phyloP scores from a whole-genome alignment of 2,888 invertebrate genomes.

The Omphaloscelis lunosa region DNA sequence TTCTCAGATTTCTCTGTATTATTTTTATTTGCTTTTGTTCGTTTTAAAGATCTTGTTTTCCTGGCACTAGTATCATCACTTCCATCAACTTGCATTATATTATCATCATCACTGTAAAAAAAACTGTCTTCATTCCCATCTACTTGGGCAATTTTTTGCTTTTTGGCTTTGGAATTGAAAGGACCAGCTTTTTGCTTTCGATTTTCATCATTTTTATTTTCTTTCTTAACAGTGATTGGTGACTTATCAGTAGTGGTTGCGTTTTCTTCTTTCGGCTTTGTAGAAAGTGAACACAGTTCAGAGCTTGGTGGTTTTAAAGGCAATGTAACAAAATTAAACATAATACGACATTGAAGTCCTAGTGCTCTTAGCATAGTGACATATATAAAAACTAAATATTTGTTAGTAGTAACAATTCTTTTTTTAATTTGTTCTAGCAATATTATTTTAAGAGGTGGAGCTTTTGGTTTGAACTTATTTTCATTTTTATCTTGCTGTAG shows the following conservation, averaged over 20 bases:
- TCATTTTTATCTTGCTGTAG: slow-evolving; percentile 90
- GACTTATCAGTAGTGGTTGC: slow-evolving; percentile 45
- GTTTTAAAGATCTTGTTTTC: slow-evolving; percentile 74
- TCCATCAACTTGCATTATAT: slow-evolving; percentile 72
- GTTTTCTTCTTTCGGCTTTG: slow-evolving; percentile 79
- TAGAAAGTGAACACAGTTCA: slow-evolving; percentile 92
- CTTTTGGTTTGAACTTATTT: slow-evolving; percentile 86
- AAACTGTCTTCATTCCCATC: slow-evolving; percentile 86
- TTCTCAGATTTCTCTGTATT: slow-evolving; percentile 56
- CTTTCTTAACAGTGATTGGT: slow-evolving; percentile 49
- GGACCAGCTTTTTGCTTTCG: slow-evolving; percentile 55
- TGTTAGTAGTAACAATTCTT: slow-evolving; percentile 91
- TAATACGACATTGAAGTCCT: slow-evolving; percentile 95
- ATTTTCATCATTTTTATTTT: slow-evolving; percentile 53
- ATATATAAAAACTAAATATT: slow-evolving; percentile 94
- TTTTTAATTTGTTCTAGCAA: slow-evolving; percentile 91
- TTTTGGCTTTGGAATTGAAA: slow-evolving; percentile 67
- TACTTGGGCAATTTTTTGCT: slow-evolving; percentile 86
- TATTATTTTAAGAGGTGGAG: slow-evolving; percentile 85
- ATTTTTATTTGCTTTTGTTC: slow-evolving; percentile 65
- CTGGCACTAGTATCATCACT: slow-evolving; percentile 70
- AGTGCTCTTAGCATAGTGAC: slow-evolving; percentile 94
- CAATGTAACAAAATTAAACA: slow-evolving; percentile 95
- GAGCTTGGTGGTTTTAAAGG: slow-evolving; percentile 92
- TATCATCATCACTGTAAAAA: slow-evolving; percentile 69